A percentile compares a stretch with the other conserved stretches of the same genome.
Conservation (phyloP, 2,113 vertebrate genomes). For the Phalacrocorax pelagicus region DNA sequence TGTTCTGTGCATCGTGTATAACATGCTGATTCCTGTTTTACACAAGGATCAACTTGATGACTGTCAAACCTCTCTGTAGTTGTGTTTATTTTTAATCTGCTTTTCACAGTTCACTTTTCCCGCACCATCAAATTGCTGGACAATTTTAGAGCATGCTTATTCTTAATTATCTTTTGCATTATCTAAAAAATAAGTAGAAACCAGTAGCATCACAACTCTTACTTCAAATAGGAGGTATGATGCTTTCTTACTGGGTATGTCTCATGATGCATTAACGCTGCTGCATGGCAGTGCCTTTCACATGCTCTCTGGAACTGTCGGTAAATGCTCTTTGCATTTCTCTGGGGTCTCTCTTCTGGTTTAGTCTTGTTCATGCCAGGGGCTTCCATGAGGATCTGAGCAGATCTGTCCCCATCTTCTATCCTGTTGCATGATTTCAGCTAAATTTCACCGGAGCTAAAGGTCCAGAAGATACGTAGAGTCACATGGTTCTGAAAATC, state of each 20-base stretch:
- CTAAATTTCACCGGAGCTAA: neutral
- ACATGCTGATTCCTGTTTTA: neutral
- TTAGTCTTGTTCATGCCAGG: neutral
- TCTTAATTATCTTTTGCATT: neutral
- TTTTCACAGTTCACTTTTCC: neutral
- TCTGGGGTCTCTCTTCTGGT: neutral
- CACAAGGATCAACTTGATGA: neutral
- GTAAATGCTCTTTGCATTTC: neutral
- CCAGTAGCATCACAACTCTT: rapidly evolving
- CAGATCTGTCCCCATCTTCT: neutral
- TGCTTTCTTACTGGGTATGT: neutral
- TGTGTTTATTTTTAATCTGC: neutral
- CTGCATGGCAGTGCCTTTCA: rapidly evolving
- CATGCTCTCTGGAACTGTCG: neutral
- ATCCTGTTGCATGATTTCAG: neutral
- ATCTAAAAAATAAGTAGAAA: neutral
- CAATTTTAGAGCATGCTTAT: neutral
- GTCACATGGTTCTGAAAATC: neutral
- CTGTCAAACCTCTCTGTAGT: neutral
- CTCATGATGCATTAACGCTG: rapidly evolving
- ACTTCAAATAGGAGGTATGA: neutral
- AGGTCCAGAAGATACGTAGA: neutral
- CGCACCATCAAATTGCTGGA: neutral
- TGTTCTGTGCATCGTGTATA: neutral
- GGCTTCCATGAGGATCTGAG: neutral